Evolutionary conservation across 2,113 vertebrate genomes (phyloP).

Genomic region (Cavia porcellus): DNA sequence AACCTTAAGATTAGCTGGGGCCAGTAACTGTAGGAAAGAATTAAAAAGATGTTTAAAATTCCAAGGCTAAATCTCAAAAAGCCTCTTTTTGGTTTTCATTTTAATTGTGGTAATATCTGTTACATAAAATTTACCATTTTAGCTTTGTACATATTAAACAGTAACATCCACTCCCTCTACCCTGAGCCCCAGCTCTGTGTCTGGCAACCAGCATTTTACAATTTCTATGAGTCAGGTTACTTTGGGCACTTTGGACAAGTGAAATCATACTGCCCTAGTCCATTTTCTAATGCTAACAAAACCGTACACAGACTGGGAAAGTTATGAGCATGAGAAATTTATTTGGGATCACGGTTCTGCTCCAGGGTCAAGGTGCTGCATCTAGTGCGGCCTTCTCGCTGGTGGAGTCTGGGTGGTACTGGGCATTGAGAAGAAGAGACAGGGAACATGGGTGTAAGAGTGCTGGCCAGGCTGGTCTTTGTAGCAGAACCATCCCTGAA

Average conservation of each 20-base stretch:
- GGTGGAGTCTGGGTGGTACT: neutral
- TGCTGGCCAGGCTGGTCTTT: neutral
- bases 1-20: neutral
- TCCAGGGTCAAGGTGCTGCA: neutral
- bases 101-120: neutral
- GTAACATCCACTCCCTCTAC: too few relatives aligned
- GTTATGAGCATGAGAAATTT: neutral
- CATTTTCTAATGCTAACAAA: neutral
- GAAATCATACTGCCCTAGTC: neutral
- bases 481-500: neutral
- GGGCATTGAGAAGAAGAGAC: too few relatives aligned
- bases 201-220: neutral
- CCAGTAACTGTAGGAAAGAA: neutral
- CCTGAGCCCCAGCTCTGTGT: neutral
- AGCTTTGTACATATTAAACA: neutral
- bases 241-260: neutral
- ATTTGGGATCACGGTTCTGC: neutral
- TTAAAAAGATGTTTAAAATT: neutral
- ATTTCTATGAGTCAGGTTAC: neutral
- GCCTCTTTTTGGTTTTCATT: neutral
- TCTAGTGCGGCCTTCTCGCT: neutral
- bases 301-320: neutral
- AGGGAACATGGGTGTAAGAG: too few relatives aligned
- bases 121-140: neutral
- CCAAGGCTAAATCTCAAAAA: neutral